Conservation (phyloP, 2,113 vertebrate genomes). For the Paedocypris sp. region DNA sequence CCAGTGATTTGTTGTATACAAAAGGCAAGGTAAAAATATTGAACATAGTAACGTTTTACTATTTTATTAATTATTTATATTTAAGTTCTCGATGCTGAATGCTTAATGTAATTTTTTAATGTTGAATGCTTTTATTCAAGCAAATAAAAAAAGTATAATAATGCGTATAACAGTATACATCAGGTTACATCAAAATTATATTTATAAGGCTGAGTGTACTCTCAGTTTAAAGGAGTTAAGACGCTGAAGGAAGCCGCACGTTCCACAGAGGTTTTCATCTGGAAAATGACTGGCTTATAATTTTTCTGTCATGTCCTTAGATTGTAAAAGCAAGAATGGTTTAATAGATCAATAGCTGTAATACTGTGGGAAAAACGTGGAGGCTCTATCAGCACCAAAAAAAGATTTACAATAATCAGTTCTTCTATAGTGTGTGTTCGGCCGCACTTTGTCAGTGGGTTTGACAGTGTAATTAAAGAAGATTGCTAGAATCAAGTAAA, state of each 20-base stretch:
- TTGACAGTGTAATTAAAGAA: constrained; percentile 3
- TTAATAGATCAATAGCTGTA: constrained; percentile 8
- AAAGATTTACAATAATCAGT: constrained; percentile 1
- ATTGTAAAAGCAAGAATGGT: background rate
- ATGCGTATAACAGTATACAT: too few species aligned
- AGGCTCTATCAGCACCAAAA: background rate
- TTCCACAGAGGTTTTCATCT: background rate
- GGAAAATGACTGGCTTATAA: background rate
- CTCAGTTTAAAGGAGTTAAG: background rate
- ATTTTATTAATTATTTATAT: too few species aligned
- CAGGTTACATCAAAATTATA: too few species aligned
- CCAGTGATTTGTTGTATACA: too few species aligned
- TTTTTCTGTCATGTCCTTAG: background rate
- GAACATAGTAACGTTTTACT: too few species aligned
- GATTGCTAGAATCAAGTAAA: constrained; percentile 12
- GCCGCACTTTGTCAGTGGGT: background rate
- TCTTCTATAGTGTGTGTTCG: constrained; percentile 7
- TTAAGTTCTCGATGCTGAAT: too few species aligned
- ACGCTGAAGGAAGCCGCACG: background rate
- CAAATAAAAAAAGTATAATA: too few species aligned
- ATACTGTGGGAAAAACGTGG: constrained; percentile 3
- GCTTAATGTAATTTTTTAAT: too few species aligned
- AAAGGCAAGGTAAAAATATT: too few species aligned
- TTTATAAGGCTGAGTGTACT: too few species aligned
- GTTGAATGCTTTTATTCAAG: too few species aligned